Evolutionary conservation across 2,113 vertebrate genomes (phyloP), one percentile per base, ranked within the genome.

Genomic region (Salvator merianae): DNA sequence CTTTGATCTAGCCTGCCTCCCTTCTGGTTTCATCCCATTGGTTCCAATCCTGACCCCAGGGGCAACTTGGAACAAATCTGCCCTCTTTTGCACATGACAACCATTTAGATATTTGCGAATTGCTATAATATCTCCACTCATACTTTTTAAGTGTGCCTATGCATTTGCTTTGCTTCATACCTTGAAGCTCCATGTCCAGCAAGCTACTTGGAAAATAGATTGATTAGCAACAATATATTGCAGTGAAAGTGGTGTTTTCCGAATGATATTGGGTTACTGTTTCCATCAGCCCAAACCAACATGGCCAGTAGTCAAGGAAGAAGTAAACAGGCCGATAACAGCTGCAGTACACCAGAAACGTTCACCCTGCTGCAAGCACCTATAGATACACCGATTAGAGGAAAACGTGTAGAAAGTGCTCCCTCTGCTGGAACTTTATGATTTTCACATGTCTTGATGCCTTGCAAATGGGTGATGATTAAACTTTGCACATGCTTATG

Each of bases 341-440:
- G 28, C 10, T n/a, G 65, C 28, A 68, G n/a, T 8, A n/a, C 14
- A 30, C 65, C 12, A 30, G 63, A 30, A 65, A 28, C 20, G 8
- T 28, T 68, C 43, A 22, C 72, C 30, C 72, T n/a, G 40, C 43
- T 50, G 43, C 47, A 59, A 59, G 16, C 55, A 18, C 18, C 18
- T 59, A 59, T 13, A 20, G 43, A 47, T 47, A 59, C 16, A 59
- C 18, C 20, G 14, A 59, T 16, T 59, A 59, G 55, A 50, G 16
- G 0, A 47, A 62, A 34, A 7, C 10, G 24, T 34, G 50, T 71
- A 66, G 30, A 22, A 79, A 71, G 63, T 72, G 22, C 34, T 78
- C 83, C 83, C 73, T 36, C 83, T 84, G 68, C 83, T 84, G 83
- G 76, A 72, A 20, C 62, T 63, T 24, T n/a, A 6, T 59, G 13